These are phyloP conservation scores for Salvelinus alpinus DNA, from an alignment of 2,113 vertebrate species.

Conservation along the genomic window DNA sequence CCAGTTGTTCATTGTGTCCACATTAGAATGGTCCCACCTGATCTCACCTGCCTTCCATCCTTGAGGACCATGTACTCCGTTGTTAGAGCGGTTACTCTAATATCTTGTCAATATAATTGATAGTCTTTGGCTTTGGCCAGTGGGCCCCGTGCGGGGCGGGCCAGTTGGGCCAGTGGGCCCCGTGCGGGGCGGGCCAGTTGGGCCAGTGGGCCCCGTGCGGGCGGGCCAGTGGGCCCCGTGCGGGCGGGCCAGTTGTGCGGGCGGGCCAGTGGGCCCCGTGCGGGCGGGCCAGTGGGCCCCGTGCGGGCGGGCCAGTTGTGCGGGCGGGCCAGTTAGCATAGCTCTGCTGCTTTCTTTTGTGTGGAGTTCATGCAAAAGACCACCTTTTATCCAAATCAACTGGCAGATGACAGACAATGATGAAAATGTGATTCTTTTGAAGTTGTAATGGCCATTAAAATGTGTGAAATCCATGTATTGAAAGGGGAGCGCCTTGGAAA, in stretches of 20 bases:
- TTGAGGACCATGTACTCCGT: too few relatives aligned
- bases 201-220: constrained; percentile 39
- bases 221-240: too few relatives aligned
- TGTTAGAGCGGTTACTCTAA: too few relatives aligned
- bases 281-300: background rate
- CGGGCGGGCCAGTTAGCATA: constrained; percentile 67
- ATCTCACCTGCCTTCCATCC: too few relatives aligned
- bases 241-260: too few relatives aligned
- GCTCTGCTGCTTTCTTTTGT: constrained; percentile 76
- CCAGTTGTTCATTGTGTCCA: too few relatives aligned
- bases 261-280: too few relatives aligned
- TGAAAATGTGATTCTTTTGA: constrained; percentile 99
- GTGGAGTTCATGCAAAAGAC: constrained; percentile 83
- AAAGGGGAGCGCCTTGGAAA: constrained; percentile 86
- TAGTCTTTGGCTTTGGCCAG: too few relatives aligned
- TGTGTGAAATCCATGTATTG: constrained; percentile 95
- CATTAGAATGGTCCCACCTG: too few relatives aligned
- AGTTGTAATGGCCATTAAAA: constrained; percentile 98
- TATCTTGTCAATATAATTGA: too few relatives aligned
- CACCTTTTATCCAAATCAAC: constrained; percentile 87
- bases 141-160: constrained; percentile 44
- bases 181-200: constrained; percentile 38
- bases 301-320: background rate
- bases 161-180: constrained; percentile 53
- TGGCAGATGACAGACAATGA: constrained; percentile 93